Base-by-base conservation (phyloP, 2,888 invertebrate genomes). In the Odontocolon sp. region DNA sequence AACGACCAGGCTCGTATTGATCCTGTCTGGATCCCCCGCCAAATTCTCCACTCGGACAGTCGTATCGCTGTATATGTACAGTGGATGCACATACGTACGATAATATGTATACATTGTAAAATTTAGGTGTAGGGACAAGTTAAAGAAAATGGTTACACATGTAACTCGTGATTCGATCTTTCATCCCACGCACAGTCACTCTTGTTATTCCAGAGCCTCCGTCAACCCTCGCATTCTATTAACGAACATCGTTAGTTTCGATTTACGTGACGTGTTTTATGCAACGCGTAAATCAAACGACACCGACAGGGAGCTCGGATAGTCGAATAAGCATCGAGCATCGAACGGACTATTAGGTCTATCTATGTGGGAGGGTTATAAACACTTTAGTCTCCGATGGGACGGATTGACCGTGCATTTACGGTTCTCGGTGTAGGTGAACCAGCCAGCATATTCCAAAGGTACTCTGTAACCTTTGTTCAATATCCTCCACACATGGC, bases 1-100 rank as follows among this genome's bases (percentile, higher is more conserved):
- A 69, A 73, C 71, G 73, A 73, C 73, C 69, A 70, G 75, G 70
- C 59, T 80, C 79, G 70, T 81, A 83, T 83, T 80, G 83, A 83
- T 83, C 80, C 76, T 74, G 77, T 79, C 80, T 82, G 79, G 78
- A 71, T 81, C 75, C 78, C 59, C 66, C 78, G 66, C 71, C 66
- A 76, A 66, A 54, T 66, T 63, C 63, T 57, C 36, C 68, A 54
- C 66, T 59, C 64, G 42, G 42, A 67, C n/a, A 16, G 4, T 28
- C 11, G 26, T n/a, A 11, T n/a, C n/a, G n/a, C n/a, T n/a, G n/a
- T n/a, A n/a, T n/a, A n/a, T n/a, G n/a, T n/a, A n/a, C n/a, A n/a
- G n/a, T n/a, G n/a, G n/a, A n/a, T n/a, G n/a, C n/a, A n/a, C n/a
- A n/a, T n/a, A n/a, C n/a, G n/a, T n/a, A n/a, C n/a, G n/a, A n/a